These are phyloP conservation scores for Pampusana beccarii DNA, from an alignment of 2,113 vertebrate species.

Conservation along the genomic window DNA sequence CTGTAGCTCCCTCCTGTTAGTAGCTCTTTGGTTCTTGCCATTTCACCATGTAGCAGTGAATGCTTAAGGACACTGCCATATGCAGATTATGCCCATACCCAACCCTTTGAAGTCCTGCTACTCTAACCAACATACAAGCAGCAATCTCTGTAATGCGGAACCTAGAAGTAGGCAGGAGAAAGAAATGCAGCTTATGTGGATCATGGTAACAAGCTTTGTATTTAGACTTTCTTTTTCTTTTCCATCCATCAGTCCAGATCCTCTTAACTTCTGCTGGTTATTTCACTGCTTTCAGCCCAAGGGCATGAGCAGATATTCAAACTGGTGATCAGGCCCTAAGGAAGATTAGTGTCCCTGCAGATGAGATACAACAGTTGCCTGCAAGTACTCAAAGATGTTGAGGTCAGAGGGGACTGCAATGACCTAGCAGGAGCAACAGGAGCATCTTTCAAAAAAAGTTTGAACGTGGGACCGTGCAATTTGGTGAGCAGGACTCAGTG, in stretches of 20 bases:
- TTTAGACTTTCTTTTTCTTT: neutral
- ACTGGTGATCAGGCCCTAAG: neutral
- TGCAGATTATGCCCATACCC: neutral
- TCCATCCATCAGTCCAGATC: neutral
- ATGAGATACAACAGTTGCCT: neutral
- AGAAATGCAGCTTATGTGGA: neutral
- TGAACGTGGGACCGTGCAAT: fast-evolving
- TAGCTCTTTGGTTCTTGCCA: neutral
- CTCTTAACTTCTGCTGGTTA: neutral
- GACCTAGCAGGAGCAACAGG: neutral
- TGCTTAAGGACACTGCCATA: fast-evolving
- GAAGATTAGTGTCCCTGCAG: neutral
- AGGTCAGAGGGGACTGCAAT: neutral
- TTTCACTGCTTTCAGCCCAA: neutral
- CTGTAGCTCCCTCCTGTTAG: neutral
- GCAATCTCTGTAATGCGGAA: neutral
- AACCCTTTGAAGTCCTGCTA: neutral
- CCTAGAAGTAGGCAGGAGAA: neutral
- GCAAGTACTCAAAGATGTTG: neutral
- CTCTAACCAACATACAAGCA: neutral
- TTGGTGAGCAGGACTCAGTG: neutral
- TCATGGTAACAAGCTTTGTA: neutral
- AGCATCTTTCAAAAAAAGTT: neutral
- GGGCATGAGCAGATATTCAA: neutral
- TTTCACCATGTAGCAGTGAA: neutral